Evolutionary conservation across 2,888 invertebrate genomes (phyloP).

Genomic region (Monoplex corrugatus): DNA sequence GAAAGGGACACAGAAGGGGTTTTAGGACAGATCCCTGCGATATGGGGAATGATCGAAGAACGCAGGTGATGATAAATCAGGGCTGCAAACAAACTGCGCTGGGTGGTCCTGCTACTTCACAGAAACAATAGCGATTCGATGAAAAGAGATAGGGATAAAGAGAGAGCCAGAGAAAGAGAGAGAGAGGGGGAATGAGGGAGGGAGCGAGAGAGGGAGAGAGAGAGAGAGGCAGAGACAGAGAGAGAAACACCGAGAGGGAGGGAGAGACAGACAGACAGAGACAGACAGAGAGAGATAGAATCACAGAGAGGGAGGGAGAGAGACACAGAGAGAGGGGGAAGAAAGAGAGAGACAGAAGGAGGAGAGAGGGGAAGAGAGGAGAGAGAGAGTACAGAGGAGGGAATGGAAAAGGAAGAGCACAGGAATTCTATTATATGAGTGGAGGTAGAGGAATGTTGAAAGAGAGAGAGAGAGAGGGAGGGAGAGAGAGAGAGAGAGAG

Average conservation of each 20-base stretch:
- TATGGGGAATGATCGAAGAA: not conserved
- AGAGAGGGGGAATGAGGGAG: not conserved
- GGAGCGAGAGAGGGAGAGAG: not conserved
- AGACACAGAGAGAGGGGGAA: not conserved
- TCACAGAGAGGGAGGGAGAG: not conserved
- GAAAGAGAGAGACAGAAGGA: not conserved
- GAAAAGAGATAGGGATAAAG: not conserved
- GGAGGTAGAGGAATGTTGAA: too few relatives aligned
- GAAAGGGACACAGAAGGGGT: not conserved
- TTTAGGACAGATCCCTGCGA: not conserved
- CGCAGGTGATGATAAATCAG: not conserved
- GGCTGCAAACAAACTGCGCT: too few relatives aligned
- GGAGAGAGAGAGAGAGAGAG: not conserved
- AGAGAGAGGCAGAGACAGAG: not conserved
- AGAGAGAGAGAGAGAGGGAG: not conserved
- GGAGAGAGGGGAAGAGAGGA: not conserved
- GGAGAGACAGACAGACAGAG: not conserved
- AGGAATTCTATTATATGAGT: too few relatives aligned
- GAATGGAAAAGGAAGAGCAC: too few relatives aligned
- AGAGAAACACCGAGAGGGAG: not conserved
- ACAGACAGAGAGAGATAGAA: not conserved
- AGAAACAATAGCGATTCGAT: too few relatives aligned
- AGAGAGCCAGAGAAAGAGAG: not conserved
- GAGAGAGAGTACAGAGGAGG: not conserved
- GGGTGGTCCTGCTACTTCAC: too few relatives aligned